Base-by-base conservation (phyloP, 2,888 invertebrate genomes). In the Tholera decimalis region DNA sequence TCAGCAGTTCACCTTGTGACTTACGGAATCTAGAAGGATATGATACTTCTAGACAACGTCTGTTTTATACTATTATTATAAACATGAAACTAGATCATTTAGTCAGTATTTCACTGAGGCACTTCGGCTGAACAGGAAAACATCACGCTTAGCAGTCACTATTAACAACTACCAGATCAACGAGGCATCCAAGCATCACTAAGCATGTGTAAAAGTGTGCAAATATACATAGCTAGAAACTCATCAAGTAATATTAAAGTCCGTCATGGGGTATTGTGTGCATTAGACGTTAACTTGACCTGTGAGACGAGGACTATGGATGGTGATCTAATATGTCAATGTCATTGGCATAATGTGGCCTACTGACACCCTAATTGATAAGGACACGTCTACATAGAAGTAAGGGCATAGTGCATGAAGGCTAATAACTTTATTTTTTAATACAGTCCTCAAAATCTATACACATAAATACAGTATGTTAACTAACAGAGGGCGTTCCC, bases 271-370 rank as follows among this genome's bases (percentile, higher is more conserved):
- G 37, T 20, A 30, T 3, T 37, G 43, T 56, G 26, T 62, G 18
- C 11, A n/a, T 8, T n/a, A 15, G 28, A 46, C 1, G 18, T 39
- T 43, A 46, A 47, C 33, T 65, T 33, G 50, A 66, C 22, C 50
- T 9, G 20, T 41, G 15, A 54, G 18, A 22, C 2, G 24, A 47
- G n/a, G 24, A 30, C 35, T 35, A n/a, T 46, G n/a, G 39, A 68
- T 26, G 35, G 26, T 43, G 20, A 49, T 26, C 35, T 30, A 41
- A 60, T 66, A 53, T 37, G 37, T 53, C 47, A 15, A 67, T 30
- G 24, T 30, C 47, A 37, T 33, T 68, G 30, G 49, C 47, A 30
- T 43, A 20, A 37, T 67, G 24, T 37, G 18, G 47, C 11, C 3
- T 4, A 22, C 20, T 28, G 24, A 11, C n/a, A 66, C 26, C 26